Percentiles rank a stretch among this genome's conserved stretches.
Conservation (phyloP, 1,140 invertebrate species). For the Trichogramma pretiosum region DNA sequence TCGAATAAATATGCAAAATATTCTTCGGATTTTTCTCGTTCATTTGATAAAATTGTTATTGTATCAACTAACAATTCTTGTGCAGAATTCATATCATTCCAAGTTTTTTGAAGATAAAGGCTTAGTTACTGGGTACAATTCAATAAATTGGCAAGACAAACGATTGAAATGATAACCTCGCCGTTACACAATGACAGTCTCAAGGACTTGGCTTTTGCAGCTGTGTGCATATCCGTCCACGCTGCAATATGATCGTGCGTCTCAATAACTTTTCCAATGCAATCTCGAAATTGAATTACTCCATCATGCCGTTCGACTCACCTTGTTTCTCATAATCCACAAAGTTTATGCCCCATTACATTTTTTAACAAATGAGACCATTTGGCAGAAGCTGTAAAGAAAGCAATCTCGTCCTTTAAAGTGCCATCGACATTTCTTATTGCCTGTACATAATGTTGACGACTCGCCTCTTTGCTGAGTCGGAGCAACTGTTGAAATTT, state of each 20-base stretch:
- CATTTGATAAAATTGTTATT: too few species aligned
- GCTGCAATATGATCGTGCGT: constrained; percentile 9
- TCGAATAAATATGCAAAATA: too few species aligned
- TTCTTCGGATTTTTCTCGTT: too few species aligned
- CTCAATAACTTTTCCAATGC: constrained; percentile 6
- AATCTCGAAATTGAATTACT: constrained; percentile 19
- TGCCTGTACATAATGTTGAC: constrained; percentile 14
- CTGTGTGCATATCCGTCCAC: constrained; percentile 12
- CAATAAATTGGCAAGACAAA: too few species aligned
- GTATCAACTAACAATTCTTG: too few species aligned
- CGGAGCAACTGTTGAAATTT: too few species aligned
- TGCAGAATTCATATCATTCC: too few species aligned
- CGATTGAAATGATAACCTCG: too few species aligned
- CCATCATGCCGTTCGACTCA: constrained; percentile 20
- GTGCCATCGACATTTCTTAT: constrained; percentile 21
- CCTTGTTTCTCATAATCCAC: constrained; percentile 23
- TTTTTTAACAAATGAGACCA: constrained; percentile 4
- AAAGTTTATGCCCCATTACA: constrained; percentile 7
- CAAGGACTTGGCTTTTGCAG: constrained; percentile 26
- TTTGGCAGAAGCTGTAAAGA: constrained; percentile 25
- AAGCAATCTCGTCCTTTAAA: constrained; percentile 24
- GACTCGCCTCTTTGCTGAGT: too few species aligned
- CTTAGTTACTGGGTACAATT: too few species aligned
- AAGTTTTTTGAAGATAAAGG: too few species aligned
- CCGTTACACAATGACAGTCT: too few species aligned